Evolutionary conservation across 2,113 vertebrate genomes (phyloP).

Genomic region (Muntiacus muntjak): DNA sequence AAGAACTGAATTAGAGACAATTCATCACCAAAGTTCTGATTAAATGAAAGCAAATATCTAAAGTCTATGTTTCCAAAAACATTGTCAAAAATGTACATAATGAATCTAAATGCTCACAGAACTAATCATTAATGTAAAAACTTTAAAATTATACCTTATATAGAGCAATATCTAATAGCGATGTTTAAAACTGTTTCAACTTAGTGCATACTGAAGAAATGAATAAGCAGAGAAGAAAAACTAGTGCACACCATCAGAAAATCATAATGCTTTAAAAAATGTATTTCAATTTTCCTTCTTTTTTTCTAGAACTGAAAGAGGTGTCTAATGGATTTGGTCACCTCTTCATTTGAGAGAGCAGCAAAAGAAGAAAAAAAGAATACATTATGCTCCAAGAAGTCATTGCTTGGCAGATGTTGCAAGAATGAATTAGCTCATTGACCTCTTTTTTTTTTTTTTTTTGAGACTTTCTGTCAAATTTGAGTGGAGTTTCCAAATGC

Average conservation of each 20-base stretch:
- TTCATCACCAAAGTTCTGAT: not conserved
- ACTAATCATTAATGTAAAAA: slow-evolving; percentile 10
- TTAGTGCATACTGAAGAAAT: not conserved
- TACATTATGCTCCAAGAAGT: not conserved
- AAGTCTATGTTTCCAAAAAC: not conserved
- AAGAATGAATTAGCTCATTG: slow-evolving; percentile 39
- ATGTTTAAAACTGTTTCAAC: not conserved
- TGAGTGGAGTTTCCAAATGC: slow-evolving; percentile 43
- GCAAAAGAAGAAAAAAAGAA: not conserved
- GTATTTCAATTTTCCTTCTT: not conserved
- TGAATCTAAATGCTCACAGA: not conserved
- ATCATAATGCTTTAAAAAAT: slow-evolving; percentile 19
- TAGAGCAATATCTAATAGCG: not conserved
- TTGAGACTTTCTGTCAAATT: slow-evolving; percentile 13
- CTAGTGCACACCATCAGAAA: not conserved
- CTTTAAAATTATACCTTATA: not conserved
- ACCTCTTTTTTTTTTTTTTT: not conserved
- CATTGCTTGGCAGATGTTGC: not conserved
- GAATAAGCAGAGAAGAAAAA: not conserved
- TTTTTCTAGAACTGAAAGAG: slow-evolving; percentile 25
- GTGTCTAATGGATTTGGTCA: not conserved
- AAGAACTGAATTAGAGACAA: not conserved
- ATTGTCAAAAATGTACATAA: not conserved
- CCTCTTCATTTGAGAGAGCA: slow-evolving; percentile 39
- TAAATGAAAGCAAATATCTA: not conserved